Conservation (phyloP, 2,888 invertebrate species). For the Apotomis betuletana region DNA sequence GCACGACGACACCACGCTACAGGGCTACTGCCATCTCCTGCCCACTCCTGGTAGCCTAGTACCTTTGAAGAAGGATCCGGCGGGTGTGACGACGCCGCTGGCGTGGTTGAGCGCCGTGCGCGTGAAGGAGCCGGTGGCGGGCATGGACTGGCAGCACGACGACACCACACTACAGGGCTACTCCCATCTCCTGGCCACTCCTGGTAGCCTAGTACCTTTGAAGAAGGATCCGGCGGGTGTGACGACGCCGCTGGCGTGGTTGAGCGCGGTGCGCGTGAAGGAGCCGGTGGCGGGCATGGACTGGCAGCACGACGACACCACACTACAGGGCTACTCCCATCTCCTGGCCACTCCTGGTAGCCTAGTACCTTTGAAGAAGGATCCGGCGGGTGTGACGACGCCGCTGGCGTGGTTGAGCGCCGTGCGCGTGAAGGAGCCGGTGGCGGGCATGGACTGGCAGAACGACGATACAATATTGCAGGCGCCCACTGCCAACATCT, state of each 20-base stretch:
- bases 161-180: slow-evolving; percentile 93
- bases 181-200: slow-evolving; percentile 77
- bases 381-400: slow-evolving; percentile 92
- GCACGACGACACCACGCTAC: slow-evolving; percentile 92
- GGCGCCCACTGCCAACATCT: slow-evolving; percentile 93
- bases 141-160: slow-evolving; percentile 93
- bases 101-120: slow-evolving; percentile 95
- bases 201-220: slow-evolving; percentile 78
- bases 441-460: slow-evolving; percentile 92
- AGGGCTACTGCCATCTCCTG: slow-evolving; percentile 88
- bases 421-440: slow-evolving; percentile 93
- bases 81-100: slow-evolving; percentile 92
- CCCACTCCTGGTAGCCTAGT: not conserved
- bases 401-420: slow-evolving; percentile 96
- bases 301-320: slow-evolving; percentile 90
- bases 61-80: slow-evolving; percentile 91
- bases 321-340: slow-evolving; percentile 92
- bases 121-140: slow-evolving; percentile 93
- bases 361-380: slow-evolving; percentile 86
- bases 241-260: slow-evolving; percentile 94
- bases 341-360: no score
- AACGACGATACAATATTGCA: slow-evolving; percentile 92
- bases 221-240: slow-evolving; percentile 92
- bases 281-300: slow-evolving; percentile 95
- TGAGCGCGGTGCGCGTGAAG: slow-evolving; percentile 94